Conservation (phyloP, 2,888 invertebrate genomes). For the Trichacis sp. region DNA sequence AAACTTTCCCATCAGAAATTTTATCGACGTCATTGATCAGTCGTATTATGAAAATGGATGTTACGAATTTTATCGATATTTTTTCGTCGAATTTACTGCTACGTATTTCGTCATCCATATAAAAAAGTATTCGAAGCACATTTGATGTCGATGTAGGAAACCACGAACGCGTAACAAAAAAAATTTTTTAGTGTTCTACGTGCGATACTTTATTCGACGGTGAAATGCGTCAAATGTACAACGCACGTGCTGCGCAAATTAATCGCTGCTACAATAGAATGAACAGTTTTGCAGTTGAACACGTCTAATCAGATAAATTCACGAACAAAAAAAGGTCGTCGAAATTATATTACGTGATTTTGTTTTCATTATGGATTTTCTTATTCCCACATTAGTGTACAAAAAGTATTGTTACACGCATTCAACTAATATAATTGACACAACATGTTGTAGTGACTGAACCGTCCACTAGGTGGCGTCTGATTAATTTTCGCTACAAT, state of each 20-base stretch:
- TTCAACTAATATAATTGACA: too few species aligned
- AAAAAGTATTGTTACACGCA: too few species aligned
- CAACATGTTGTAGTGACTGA: too few species aligned
- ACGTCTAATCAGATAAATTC: constrained; percentile 5
- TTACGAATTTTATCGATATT: neutral
- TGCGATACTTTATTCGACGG: constrained; percentile 16
- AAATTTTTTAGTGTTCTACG: constrained; percentile 2
- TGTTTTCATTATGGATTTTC: too few species aligned
- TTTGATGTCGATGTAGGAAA: neutral
- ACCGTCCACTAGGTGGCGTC: too few species aligned
- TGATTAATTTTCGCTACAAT: too few species aligned
- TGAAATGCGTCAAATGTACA: constrained; percentile 13
- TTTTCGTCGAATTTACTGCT: neutral
- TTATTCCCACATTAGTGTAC: too few species aligned
- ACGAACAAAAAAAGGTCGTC: too few species aligned
- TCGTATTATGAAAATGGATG: too few species aligned
- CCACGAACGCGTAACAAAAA: neutral
- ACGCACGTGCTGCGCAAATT: constrained; percentile 22
- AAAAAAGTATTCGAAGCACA: neutral
- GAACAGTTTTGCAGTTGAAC: constrained; percentile 20
- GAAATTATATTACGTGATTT: too few species aligned
- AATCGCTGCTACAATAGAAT: constrained; percentile 19
- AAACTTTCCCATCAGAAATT: too few species aligned
- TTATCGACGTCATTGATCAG: too few species aligned
- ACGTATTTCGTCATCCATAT: neutral